Base-by-base conservation (phyloP, 1,140 invertebrate genomes). In the Bombus sylvicola region DNA sequence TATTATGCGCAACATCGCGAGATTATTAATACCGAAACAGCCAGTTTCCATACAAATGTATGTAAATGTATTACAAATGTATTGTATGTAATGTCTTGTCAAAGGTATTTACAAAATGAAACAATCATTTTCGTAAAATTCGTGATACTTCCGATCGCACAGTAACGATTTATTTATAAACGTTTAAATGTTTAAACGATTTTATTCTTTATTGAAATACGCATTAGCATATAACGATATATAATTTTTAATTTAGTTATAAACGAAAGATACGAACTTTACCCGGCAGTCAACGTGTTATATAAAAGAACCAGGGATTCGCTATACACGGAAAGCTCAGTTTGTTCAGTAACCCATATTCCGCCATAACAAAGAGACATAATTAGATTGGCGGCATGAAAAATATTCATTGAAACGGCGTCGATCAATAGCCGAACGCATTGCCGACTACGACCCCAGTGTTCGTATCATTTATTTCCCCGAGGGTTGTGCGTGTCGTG, bases 381-480 rank as follows among this genome's bases (percentile, higher is more conserved):
- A 39, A 64, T 71, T 78, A 31, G 71, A 76, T 79, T n/a, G 39
- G 25, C 28, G 22, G 18, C 31, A 31, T 1, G 34, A 74, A 57
- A 13, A 62, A 37, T 85, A 6, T 28, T 73, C 74, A 77, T 86
- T 86, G 31, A 80, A 80, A 34, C 31, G 28, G 4, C 22, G 22
- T 4, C 43, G 81, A 83, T 76, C 39, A n/a, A 31, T 47, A 64
- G 34, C 4, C 13, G 22, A 12, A 37, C n/a, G 18, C 25, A 28
- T 66, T 22, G 34, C 6, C 59, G 18, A 31, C 25, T 85, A 75
- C 68, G 76, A 80, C 66, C 76, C 53, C 53, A 62, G 13, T 68
- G 41, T 64, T 43, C 25, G 6, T 34, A 78, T 79, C 76, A 8
- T 79, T 84, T 83, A 76, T 76, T 81, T 74, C 34, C 37, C 31